Evolutionary conservation across 2,113 vertebrate species (phyloP).

Genomic region (Panthera uncia): DNA sequence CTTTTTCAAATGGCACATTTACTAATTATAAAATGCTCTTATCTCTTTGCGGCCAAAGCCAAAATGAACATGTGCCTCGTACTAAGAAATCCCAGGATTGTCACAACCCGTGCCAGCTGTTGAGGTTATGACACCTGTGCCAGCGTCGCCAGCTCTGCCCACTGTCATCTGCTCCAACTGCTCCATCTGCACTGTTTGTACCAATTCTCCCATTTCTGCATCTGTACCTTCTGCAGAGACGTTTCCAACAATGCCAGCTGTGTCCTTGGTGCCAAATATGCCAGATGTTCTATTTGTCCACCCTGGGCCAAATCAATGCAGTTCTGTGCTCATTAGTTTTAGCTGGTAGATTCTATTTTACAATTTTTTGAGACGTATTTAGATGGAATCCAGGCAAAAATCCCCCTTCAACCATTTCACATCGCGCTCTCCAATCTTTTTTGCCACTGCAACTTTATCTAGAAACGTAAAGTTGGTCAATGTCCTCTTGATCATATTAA

Average conservation of each 20-base stretch:
- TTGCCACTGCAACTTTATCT: constrained; percentile 79
- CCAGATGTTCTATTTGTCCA: constrained; percentile 99
- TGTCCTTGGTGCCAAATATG: constrained; percentile 96
- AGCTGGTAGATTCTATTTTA: constrained; percentile 94
- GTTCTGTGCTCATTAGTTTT: constrained; percentile 97
- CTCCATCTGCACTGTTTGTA: constrained; percentile 98
- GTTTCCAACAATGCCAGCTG: constrained; percentile 96
- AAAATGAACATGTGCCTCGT: constrained; percentile 99
- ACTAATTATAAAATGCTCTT: constrained; percentile 93
- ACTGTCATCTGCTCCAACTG: constrained; percentile 98
- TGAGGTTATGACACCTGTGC: constrained; percentile 99
- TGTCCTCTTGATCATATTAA: constrained; percentile 75
- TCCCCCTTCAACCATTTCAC: constrained; percentile 77
- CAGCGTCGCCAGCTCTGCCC: constrained; percentile 96
- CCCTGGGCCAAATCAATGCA: constrained; percentile 97
- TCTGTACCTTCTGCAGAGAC: constrained; percentile 98
- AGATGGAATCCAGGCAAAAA: constrained; percentile 86
- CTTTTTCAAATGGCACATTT: constrained; percentile 94
- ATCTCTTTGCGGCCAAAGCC: constrained; percentile 93
- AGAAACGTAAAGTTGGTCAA: constrained; percentile 16
- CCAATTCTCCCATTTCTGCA: constrained; percentile 97
- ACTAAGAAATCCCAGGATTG: constrained; percentile 99
- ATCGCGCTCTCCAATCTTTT: constrained; percentile 72
- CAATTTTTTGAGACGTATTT: constrained; percentile 88
- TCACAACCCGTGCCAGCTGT: constrained; percentile 99